Evolutionary conservation across 1,140 invertebrate species (phyloP), one percentile per base, ranked within the genome.

Genomic region (Catajapyx aquilonaris): DNA sequence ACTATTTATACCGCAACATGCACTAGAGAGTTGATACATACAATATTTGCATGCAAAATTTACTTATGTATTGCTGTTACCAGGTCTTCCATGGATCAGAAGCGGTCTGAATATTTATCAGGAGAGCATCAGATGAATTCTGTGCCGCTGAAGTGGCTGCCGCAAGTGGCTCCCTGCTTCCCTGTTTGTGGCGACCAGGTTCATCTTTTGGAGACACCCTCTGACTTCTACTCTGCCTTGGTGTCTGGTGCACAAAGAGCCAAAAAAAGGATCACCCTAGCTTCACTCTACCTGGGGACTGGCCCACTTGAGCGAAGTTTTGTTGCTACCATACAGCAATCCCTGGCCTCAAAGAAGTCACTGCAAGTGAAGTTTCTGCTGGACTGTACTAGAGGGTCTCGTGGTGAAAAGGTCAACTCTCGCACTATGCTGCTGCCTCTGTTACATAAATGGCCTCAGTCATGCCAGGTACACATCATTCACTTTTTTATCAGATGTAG

Each of bases 261-360:
- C 2, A 71, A 71, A 43, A 60, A 62, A 35, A 68, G 93, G 48
- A 81, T 98, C 49, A 74, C 77, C 0, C 55, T 97, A 34, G 79
- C 88, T 2, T 94, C 91, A 33, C 58, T 98, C 4, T 98, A 98
- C 55, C 60, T 97, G 25, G 94, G 94, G 31, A 93, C 74, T 40
- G 90, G 90, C 1, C 51, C 66, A 20, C 56, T 93, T 40, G 93
- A 97, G 59, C 62, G 67, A 38, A 62, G 79, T 39, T 56, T 97
- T 49, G 77, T 83, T 5, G 57, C 69, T 11, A 56, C 63, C 35
- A 66, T 81, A 38, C 57, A 68, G 40, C 46, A 65, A 31, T 69
- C 68, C 46, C 40, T 74, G 33, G 7, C 23, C 13, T 28, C 23
- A 7, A 28, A 13, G 15, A 30, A 20, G 41, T 45, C 52, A 5